These are phyloP conservation scores for Anabas testudineus DNA, from an alignment of 2,797 vertebrate genomes.

Conservation along the genomic window DNA sequence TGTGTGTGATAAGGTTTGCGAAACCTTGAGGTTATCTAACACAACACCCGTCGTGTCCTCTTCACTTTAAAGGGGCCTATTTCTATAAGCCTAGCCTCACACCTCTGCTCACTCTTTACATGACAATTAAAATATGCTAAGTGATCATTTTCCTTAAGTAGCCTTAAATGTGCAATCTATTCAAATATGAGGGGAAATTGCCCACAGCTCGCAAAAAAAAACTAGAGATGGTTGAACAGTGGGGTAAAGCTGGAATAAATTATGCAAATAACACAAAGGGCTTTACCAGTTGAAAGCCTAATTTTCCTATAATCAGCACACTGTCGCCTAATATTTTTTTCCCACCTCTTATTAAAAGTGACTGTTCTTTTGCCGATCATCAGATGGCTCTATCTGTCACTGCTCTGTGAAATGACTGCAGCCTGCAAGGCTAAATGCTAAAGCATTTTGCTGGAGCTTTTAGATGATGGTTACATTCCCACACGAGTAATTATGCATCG, in stretches of 20 bases:
- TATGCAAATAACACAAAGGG: slow-evolving; percentile 99
- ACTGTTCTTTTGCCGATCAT: slow-evolving; percentile 97
- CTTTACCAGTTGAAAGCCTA: slow-evolving; percentile 99
- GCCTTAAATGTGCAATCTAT: slow-evolving; percentile 99
- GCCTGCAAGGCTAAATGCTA: slow-evolving; percentile 95
- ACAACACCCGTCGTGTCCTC: slow-evolving; percentile 33
- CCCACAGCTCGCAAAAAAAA: slow-evolving; percentile 91
- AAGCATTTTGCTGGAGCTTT: slow-evolving; percentile 97
- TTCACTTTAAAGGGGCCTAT: slow-evolving; percentile 83
- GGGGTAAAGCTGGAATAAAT: slow-evolving; percentile 90
- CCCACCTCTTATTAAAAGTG: slow-evolving; percentile 99
- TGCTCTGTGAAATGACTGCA: slow-evolving; percentile 86
- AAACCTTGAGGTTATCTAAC: slow-evolving; percentile 89
- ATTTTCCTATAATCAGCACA: slow-evolving; percentile 99
- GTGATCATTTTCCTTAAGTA: slow-evolving; percentile 99
- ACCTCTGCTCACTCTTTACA: slow-evolving; percentile 91
- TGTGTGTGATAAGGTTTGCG: background rate
- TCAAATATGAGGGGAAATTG: slow-evolving; percentile 99
- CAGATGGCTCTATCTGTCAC: slow-evolving; percentile 99
- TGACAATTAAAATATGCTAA: slow-evolving; percentile 99
- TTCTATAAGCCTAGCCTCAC: slow-evolving; percentile 88
- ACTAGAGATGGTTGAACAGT: slow-evolving; percentile 70
- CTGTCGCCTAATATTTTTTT: slow-evolving; percentile 99
- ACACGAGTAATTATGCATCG: slow-evolving; percentile 99
- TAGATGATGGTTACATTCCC: slow-evolving; percentile 99